phyloP scores from a whole-genome alignment of 2,797 vertebrate species.

The Spinibarbus caldwelli region DNA sequence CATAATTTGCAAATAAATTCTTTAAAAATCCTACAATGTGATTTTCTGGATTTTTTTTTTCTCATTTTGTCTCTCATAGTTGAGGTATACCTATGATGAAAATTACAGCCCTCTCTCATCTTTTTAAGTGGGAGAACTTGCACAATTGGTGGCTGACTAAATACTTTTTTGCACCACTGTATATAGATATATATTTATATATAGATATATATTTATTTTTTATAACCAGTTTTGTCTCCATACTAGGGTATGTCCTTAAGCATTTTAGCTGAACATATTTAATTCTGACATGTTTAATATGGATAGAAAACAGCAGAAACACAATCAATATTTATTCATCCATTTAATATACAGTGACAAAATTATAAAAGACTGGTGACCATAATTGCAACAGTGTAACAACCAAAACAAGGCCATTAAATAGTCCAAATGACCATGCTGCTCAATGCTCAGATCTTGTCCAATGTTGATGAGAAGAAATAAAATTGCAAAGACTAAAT shows the following conservation, averaged over 20 bases:
- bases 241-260: not conserved
- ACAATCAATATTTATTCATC: not conserved
- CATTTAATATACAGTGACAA: slow-evolving; percentile 24
- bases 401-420: slow-evolving; percentile 18
- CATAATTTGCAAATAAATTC: too few relatives aligned
- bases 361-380: not conserved
- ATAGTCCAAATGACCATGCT: slow-evolving; percentile 24
- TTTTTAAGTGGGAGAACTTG: too few relatives aligned
- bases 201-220: too few relatives aligned
- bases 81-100: too few relatives aligned
- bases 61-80: too few relatives aligned
- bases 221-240: not conserved
- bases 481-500: not conserved
- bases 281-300: not conserved
- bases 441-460: slow-evolving; percentile 12
- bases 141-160: too few relatives aligned
- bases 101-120: too few relatives aligned
- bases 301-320: not conserved
- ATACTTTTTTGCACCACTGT: too few relatives aligned
- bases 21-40: too few relatives aligned
- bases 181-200: too few relatives aligned
- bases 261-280: not conserved
- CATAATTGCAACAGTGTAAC: not conserved
- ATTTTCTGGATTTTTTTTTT: too few relatives aligned
- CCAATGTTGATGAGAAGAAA: not conserved